These are phyloP conservation scores for Rhinichthys osculus DNA, from an alignment of 2,797 vertebrate species.

Conservation along the genomic window DNA sequence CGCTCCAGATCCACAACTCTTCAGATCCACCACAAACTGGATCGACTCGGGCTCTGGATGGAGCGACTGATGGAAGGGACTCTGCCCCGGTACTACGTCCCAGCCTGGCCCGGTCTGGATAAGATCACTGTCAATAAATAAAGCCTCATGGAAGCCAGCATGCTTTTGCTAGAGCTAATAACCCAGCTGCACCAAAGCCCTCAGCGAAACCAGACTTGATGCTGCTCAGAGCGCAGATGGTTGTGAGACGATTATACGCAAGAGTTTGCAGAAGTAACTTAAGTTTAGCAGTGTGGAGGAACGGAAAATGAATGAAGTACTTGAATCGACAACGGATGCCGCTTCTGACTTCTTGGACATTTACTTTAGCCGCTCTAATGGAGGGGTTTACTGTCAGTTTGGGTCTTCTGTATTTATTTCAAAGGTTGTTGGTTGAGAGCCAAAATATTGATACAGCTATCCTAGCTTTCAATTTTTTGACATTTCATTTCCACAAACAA, in stretches of 20 bases:
- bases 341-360: slow-evolving; percentile 32
- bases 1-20: slow-evolving; percentile 77
- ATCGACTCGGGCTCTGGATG: slow-evolving; percentile 96
- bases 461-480: not conserved
- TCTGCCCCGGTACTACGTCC: slow-evolving; percentile 92
- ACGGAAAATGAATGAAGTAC: not conserved
- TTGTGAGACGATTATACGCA: not conserved
- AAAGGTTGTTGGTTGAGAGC: slow-evolving; percentile 1
- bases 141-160: not conserved
- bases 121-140: slow-evolving; percentile 80
- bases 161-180: slow-evolving; percentile 9
- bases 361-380: slow-evolving; percentile 19
- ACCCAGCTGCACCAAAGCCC: not conserved
- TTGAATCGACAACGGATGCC: slow-evolving; percentile 24
- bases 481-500: not conserved
- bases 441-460: not conserved
- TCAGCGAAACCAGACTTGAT: not conserved
- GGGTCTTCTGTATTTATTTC: not conserved
- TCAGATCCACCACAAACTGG: slow-evolving; percentile 91
- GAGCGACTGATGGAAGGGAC: slow-evolving; percentile 95
- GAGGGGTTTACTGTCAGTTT: not conserved
- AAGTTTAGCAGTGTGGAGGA: not conserved
- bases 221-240: not conserved
- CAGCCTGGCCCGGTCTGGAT: slow-evolving; percentile 91
- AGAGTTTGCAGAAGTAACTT: not conserved